Percentiles rank a stretch among this genome's conserved stretches.
These are phyloP conservation scores for Ivindomyrus marchei DNA, from an alignment of 2,113 vertebrate genomes.

Conservation along the genomic window DNA sequence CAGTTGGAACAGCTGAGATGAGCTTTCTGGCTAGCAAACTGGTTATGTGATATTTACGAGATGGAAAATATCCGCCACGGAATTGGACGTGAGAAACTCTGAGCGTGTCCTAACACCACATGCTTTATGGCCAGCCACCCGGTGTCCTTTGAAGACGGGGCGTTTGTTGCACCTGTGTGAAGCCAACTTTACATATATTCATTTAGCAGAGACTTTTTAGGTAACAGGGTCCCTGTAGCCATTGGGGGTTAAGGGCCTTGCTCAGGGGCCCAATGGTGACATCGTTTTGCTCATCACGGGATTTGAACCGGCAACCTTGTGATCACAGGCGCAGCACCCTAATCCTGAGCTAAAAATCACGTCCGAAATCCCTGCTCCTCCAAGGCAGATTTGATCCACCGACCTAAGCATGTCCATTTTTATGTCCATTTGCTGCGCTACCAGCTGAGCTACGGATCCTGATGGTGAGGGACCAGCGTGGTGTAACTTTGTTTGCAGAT, in stretches of 20 bases:
- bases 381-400: neutral
- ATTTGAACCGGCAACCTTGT: neutral
- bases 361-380: neutral
- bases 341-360: neutral
- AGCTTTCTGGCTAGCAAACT: neutral
- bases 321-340: neutral
- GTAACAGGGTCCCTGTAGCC: neutral
- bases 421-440: neutral
- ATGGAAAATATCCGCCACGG: neutral
- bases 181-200: too few species aligned
- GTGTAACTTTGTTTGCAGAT: neutral
- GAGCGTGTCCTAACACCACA: too few species aligned
- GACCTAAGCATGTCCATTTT: neutral
- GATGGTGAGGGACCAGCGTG: neutral
- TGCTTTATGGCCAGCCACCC: too few species aligned
- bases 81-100: too few species aligned
- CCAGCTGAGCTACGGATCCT: neutral
- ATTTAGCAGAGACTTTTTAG: neutral
- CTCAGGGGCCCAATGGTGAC: neutral
- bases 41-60: neutral
- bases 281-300: neutral
- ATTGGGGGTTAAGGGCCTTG: neutral
- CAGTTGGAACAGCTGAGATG: neutral
- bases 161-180: too few species aligned
- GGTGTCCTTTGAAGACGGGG: too few species aligned